Percentiles rank a stretch among this genome's conserved stretches.
Conservation (phyloP, 2,797 vertebrate species). For the Neostethus bicornis region DNA sequence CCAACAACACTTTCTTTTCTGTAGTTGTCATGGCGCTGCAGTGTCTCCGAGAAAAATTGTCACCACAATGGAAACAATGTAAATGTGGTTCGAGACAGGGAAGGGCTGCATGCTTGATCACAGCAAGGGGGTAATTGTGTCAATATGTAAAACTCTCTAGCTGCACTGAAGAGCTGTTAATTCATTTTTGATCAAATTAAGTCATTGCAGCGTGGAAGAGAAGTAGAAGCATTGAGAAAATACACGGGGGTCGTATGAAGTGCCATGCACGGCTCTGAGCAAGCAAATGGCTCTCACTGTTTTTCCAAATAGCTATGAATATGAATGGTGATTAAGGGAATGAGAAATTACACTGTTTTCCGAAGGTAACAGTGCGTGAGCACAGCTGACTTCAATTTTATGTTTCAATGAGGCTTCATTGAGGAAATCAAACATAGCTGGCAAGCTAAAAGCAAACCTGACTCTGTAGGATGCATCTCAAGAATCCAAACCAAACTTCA, state of each 20-base stretch:
- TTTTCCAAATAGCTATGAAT: conserved; percentile 61
- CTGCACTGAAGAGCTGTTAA: conserved; percentile 76
- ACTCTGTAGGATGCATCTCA: conserved; percentile 60
- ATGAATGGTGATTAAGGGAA: conserved; percentile 66
- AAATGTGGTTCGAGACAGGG: conserved; percentile 45
- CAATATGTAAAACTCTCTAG: conserved; percentile 80
- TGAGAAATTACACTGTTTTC: conserved; percentile 62
- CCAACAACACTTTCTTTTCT: conserved; percentile 41
- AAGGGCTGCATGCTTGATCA: conserved; percentile 59
- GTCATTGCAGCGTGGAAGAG: conserved; percentile 60
- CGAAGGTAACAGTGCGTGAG: conserved; percentile 51
- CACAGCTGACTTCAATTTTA: conserved; percentile 69
- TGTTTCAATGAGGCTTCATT: conserved; percentile 70
- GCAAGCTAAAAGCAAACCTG: conserved; percentile 57
- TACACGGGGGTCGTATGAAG: conserved; percentile 36
- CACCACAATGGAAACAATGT: conserved; percentile 64
- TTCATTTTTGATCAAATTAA: conserved; percentile 80
- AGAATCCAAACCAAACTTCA: conserved; percentile 54
- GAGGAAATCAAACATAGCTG: conserved; percentile 65
- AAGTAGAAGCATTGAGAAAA: conserved; percentile 39
- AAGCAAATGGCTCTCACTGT: conserved; percentile 51
- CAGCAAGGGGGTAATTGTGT: conserved; percentile 82
- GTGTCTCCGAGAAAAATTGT: conserved; percentile 62
- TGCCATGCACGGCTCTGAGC: conserved; percentile 39
- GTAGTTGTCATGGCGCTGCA: conserved; percentile 39